phyloP scores from a whole-genome alignment of 2,888 invertebrate species.

The Hypselothyrea guttata region DNA sequence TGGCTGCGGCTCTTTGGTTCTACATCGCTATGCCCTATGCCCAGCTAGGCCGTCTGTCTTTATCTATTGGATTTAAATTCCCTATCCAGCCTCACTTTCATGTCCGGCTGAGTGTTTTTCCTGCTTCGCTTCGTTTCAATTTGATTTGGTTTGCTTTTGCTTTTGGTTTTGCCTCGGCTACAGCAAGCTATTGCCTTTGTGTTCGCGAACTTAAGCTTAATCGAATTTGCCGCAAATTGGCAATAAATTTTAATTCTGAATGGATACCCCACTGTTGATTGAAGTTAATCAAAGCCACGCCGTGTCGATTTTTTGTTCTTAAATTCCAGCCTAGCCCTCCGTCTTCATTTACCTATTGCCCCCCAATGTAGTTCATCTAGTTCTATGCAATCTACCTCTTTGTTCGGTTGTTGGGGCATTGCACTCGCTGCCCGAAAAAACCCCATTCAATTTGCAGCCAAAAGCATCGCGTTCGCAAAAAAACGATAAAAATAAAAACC shows the following conservation, averaged over 20 bases:
- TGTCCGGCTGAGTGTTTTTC: constrained; percentile 72
- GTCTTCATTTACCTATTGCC: constrained; percentile 36
- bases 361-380: constrained; percentile 39
- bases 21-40: constrained; percentile 4
- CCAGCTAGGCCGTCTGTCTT: constrained; percentile 51
- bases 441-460: constrained; percentile 66
- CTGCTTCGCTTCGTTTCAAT: constrained; percentile 47
- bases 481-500: constrained; percentile 14
- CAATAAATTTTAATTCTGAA: constrained; percentile 78
- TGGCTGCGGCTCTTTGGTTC: constrained; percentile 6
- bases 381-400: constrained; percentile 24
- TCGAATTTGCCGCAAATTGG: constrained; percentile 79
- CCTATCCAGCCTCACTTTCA: constrained; percentile 57
- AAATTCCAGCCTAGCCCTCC: constrained; percentile 9
- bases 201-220: constrained; percentile 68
- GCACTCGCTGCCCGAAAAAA: constrained; percentile 55
- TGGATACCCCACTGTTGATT: constrained; percentile 61
- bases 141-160: constrained; percentile 18
- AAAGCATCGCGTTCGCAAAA: constrained; percentile 32
- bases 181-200: constrained; percentile 37
- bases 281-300: constrained; percentile 64
- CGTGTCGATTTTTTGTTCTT: constrained; percentile 13
- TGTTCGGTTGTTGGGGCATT: constrained; percentile 46
- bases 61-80: constrained; percentile 77
- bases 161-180: too few relatives aligned